These are phyloP conservation scores for Drosophila phalerata DNA, from an alignment of 2,888 invertebrate species.

Conservation along the genomic window DNA sequence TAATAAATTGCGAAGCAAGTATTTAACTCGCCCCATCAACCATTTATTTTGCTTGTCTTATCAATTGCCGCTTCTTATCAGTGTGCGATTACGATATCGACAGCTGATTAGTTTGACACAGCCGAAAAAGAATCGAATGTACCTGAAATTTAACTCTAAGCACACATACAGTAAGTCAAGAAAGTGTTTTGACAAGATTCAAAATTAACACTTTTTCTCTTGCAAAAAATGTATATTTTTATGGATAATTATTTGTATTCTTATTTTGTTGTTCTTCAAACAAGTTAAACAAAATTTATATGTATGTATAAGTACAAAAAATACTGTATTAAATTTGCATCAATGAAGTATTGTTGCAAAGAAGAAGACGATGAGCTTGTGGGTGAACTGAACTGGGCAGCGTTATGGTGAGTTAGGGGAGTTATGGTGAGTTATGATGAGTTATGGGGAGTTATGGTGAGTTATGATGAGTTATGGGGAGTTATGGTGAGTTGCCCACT, in stretches of 20 bases:
- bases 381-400: slow-evolving; percentile 22
- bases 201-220: no score
- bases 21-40: slow-evolving; percentile 22
- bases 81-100: slow-evolving; percentile 43
- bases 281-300: no score
- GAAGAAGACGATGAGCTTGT: slow-evolving; percentile 5
- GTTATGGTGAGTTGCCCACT: slow-evolving; percentile 1
- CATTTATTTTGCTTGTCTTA: slow-evolving; percentile 46
- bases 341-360: slow-evolving; percentile 14
- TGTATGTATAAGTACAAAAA: background rate
- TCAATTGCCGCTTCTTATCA: slow-evolving; percentile 46
- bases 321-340: background rate
- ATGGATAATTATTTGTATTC: no score
- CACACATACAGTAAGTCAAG: background rate
- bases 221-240: no score
- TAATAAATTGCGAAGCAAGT: slow-evolving; percentile 17
- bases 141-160: slow-evolving; percentile 4
- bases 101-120: slow-evolving; percentile 36
- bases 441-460: no score
- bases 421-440: no score
- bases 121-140: slow-evolving; percentile 4
- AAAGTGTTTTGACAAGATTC: no score
- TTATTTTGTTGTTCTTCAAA: no score
- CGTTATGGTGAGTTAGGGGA: slow-evolving; percentile 20
- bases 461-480: no score